Conservation (phyloP, 2,797 vertebrate species). For the Melanotaenia nigrans region DNA sequence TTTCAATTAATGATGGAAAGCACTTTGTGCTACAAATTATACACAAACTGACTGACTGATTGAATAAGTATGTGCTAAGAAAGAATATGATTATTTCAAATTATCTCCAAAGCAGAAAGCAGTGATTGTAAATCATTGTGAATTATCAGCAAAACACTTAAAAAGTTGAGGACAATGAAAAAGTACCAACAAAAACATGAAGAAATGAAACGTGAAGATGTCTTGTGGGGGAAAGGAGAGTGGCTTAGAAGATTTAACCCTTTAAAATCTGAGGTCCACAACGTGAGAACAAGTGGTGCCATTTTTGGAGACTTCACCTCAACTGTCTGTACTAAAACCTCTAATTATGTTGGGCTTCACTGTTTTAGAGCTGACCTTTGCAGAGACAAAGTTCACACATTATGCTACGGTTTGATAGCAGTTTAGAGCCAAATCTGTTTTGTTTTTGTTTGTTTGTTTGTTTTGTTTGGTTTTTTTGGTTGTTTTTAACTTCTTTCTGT, state of each 20-base stretch:
- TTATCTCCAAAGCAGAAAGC: slow-evolving; percentile 27
- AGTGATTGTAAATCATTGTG: slow-evolving; percentile 23
- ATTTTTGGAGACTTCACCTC: neutral
- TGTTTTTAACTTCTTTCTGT: neutral
- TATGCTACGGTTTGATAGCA: neutral
- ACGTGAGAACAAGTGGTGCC: too few species aligned
- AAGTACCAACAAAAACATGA: slow-evolving; percentile 2
- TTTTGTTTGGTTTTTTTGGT: too few species aligned
- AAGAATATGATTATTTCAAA: slow-evolving; percentile 34
- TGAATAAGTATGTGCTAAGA: slow-evolving; percentile 39
- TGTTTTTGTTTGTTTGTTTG: neutral
- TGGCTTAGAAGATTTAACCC: neutral
- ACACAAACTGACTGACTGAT: neutral
- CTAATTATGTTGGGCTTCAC: neutral
- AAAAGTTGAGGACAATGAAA: slow-evolving; percentile 17
- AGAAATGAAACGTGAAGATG: slow-evolving; percentile 9
- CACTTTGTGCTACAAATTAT: neutral
- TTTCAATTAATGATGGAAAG: neutral
- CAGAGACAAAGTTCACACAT: neutral
- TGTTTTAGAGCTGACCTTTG: neutral
- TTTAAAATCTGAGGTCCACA: neutral
- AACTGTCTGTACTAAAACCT: neutral
- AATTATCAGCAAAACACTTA: slow-evolving; percentile 17
- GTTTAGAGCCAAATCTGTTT: neutral
- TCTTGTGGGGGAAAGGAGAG: slow-evolving; percentile 5